These are phyloP conservation scores for Sus scrofa DNA, from an alignment of 2,113 vertebrate species.

Conservation along the genomic window DNA sequence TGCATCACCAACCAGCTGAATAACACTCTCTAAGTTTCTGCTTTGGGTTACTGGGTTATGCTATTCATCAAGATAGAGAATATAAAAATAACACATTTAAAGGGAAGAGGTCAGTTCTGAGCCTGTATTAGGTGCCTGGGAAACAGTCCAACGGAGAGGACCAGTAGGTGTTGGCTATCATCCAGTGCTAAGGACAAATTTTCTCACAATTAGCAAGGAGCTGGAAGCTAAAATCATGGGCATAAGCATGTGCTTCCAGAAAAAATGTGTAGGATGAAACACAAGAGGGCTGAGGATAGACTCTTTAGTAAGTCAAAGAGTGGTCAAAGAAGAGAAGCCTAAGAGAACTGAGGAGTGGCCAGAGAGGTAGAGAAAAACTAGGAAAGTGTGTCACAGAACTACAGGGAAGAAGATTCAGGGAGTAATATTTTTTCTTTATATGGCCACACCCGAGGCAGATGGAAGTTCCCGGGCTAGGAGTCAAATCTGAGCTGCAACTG, in stretches of 20 bases:
- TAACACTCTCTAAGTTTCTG: not conserved
- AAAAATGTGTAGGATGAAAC: not conserved
- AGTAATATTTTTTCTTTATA: not conserved
- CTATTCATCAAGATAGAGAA: slow-evolving; percentile 26
- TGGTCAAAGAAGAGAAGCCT: not conserved
- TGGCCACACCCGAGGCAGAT: too few species aligned
- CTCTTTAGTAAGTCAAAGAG: not conserved
- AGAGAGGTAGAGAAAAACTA: slow-evolving; percentile 26
- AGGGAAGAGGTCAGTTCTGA: slow-evolving; percentile 41
- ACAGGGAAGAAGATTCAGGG: not conserved
- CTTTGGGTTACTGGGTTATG: not conserved
- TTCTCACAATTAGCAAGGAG: slow-evolving; percentile 44
- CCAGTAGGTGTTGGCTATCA: slow-evolving; percentile 2
- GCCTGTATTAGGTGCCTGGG: not conserved
- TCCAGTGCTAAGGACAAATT: slow-evolving; percentile 19
- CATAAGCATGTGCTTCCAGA: not conserved
- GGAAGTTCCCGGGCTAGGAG: too few species aligned
- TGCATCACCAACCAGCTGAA: not conserved
- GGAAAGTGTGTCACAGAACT: not conserved
- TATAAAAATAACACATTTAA: slow-evolving; percentile 42
- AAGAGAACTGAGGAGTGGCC: not conserved
- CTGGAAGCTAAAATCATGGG: not conserved
- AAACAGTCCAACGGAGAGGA: not conserved
- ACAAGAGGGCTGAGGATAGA: not conserved
- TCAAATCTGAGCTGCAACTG: too few species aligned